Percentiles rank a stretch among this genome's conserved stretches.
phyloP scores from a whole-genome alignment of 2,888 invertebrate genomes.

The Itoplectis maculator region DNA sequence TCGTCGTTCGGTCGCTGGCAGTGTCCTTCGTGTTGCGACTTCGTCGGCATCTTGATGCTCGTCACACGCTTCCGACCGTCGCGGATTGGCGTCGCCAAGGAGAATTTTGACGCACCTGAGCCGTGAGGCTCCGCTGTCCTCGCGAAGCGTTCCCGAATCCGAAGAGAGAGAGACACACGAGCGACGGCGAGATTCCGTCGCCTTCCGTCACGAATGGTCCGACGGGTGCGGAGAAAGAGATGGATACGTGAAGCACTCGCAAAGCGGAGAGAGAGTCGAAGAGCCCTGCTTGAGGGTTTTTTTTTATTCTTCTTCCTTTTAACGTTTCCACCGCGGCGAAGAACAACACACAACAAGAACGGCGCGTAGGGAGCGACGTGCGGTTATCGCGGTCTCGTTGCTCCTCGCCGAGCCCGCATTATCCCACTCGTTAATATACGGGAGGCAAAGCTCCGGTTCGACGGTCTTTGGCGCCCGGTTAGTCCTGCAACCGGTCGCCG shows the following conservation, averaged over 20 bases:
- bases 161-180: too few species aligned
- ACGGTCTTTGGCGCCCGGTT: neutral
- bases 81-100: neutral
- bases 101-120: too few species aligned
- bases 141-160: too few species aligned
- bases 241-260: too few species aligned
- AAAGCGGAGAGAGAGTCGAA: slow-evolving; percentile 30
- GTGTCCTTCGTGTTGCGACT: slow-evolving; percentile 40
- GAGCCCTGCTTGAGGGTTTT: neutral
- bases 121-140: too few species aligned
- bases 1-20: slow-evolving; percentile 41
- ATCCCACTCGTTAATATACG: slow-evolving; percentile 7
- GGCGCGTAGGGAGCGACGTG: slow-evolving; percentile 16
- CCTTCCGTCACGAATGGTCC: neutral
- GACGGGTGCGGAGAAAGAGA: neutral
- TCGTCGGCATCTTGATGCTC: slow-evolving; percentile 6
- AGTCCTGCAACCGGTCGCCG: slow-evolving; percentile 1
- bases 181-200: too few species aligned
- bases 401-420: slow-evolving; percentile 15
- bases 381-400: slow-evolving; percentile 7
- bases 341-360: slow-evolving; percentile 8
- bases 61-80: neutral
- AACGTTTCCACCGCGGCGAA: slow-evolving; percentile 20
- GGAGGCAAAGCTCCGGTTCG: slow-evolving; percentile 3
- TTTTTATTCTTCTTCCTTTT: too few species aligned